A percentile compares a stretch with the other conserved stretches of the same genome.
phyloP scores from a whole-genome alignment of 2,797 vertebrate species.

The Aselliscus stoliczkanus region DNA sequence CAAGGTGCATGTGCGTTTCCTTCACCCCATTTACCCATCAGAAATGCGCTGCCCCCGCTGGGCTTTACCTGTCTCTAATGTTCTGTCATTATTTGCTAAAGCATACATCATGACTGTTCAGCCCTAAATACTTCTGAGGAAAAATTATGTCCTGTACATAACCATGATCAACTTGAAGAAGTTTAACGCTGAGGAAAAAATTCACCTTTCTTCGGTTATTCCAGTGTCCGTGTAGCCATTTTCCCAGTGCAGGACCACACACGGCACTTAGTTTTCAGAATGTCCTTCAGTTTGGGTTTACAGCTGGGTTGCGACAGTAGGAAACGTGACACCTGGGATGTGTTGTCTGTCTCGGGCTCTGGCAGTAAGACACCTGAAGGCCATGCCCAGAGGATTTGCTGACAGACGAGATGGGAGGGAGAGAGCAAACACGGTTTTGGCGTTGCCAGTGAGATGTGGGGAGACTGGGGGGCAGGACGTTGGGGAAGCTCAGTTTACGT shows the following conservation, averaged over 20 bases:
- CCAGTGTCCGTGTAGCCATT: not conserved
- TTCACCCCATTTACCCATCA: not conserved
- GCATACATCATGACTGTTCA: not conserved
- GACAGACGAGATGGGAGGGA: not conserved
- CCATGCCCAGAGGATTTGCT: not conserved
- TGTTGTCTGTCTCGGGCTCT: not conserved
- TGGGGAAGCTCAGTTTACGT: not conserved
- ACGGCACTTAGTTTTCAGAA: not conserved
- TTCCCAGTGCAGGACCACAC: not conserved
- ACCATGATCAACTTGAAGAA: not conserved
- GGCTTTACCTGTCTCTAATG: not conserved
- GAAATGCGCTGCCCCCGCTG: not conserved
- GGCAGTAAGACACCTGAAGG: not conserved
- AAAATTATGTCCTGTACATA: not conserved
- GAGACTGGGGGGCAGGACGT: not conserved
- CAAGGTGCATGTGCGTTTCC: not conserved
- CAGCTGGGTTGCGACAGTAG: not conserved
- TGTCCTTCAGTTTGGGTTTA: not conserved
- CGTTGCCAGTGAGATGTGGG: rapidly evolving
- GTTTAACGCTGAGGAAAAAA: not conserved
- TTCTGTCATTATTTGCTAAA: not conserved
- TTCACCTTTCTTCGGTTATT: not conserved
- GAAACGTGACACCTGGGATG: not conserved
- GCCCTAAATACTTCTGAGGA: not conserved
- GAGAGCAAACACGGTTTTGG: not conserved